Evolutionary conservation across 2,113 vertebrate genomes (phyloP).

Genomic region (Delphinapterus leucas): DNA sequence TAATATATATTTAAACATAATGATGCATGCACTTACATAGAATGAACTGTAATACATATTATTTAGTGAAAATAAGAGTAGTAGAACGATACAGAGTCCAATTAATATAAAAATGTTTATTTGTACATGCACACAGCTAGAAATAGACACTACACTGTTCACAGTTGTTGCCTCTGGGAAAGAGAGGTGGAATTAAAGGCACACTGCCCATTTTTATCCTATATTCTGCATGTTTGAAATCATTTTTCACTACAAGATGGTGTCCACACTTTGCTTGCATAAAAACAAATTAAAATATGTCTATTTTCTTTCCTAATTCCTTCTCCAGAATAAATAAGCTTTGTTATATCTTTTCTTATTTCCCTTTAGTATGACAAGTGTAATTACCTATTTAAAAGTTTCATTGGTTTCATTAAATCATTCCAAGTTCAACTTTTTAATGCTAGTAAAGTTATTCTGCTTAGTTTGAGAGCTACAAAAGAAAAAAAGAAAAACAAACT

Average conservation of each 20-base stretch:
- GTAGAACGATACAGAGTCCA: neutral
- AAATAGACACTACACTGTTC: neutral
- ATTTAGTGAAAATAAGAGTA: neutral
- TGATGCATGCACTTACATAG: neutral
- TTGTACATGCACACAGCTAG: neutral
- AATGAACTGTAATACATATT: neutral
- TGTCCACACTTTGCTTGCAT: neutral
- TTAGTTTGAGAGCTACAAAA: constrained; percentile 6
- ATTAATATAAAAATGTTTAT: neutral
- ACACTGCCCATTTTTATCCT: neutral
- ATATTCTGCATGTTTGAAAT: neutral
- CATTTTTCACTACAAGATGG: neutral
- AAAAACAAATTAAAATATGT: constrained; percentile 18
- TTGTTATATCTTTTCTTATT: constrained; percentile 1
- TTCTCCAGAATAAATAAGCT: constrained; percentile 28
- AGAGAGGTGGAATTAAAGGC: neutral
- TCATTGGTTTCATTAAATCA: neutral
- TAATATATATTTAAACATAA: constrained; percentile 11
- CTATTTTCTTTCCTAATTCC: constrained; percentile 4
- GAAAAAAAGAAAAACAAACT: neutral
- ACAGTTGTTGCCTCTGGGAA: neutral
- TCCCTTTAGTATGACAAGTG: neutral
- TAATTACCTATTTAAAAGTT: constrained; percentile 21
- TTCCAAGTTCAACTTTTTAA: constrained; percentile 8
- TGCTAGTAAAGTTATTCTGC: constrained; percentile 15